Conservation (phyloP, 2,888 invertebrate genomes). For the Tetramorium bicarinatum region DNA sequence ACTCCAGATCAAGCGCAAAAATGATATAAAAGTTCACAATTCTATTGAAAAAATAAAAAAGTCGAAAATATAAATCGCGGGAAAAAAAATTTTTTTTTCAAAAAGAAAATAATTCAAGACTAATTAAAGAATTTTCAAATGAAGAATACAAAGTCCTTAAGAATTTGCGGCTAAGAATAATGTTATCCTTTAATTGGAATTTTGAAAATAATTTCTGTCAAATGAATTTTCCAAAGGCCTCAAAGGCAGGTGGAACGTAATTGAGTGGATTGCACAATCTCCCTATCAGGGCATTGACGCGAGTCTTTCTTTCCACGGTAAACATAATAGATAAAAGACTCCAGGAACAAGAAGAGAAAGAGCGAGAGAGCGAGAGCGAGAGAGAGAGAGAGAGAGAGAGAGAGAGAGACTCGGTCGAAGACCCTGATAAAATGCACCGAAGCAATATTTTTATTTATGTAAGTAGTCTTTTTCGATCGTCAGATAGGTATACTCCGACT, state of each 20-base stretch:
- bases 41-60: not conserved
- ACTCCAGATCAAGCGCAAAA: not conserved
- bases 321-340: constrained; percentile 51
- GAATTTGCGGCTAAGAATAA: not conserved
- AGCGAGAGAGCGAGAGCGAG: not conserved
- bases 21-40: not conserved
- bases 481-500: not conserved
- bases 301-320: constrained; percentile 43
- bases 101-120: not conserved
- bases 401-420: constrained; percentile 21
- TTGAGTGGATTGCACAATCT: constrained; percentile 30
- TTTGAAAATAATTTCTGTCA: not conserved
- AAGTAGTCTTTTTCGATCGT: constrained; percentile 1
- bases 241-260: constrained; percentile 22
- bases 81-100: not conserved
- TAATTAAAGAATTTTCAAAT: not conserved
- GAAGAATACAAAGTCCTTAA: not conserved
- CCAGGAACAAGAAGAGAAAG: constrained; percentile 23
- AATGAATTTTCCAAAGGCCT: not conserved
- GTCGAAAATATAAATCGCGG: not conserved
- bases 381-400: not conserved
- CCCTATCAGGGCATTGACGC: constrained; percentile 55
- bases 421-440: not conserved
- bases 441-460: constrained; percentile 28
- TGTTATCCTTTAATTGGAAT: not conserved